Evolutionary conservation across 1,140 invertebrate species (phyloP), one percentile per base, ranked within the genome.

Genomic region (Whitmania pigra): DNA sequence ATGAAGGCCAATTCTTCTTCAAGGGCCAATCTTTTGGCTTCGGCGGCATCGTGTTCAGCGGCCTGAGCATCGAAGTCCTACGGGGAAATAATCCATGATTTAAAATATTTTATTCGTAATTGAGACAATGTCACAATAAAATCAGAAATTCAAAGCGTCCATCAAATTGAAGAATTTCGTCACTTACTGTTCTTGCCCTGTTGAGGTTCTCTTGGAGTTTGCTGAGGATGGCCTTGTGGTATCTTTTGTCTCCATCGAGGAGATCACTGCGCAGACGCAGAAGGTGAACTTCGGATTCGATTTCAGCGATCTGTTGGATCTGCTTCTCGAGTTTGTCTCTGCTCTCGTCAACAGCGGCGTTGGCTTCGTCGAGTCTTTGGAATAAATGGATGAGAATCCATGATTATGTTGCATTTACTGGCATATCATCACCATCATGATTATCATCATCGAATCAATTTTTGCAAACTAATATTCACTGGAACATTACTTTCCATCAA

Each of bases 221-320:
- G 20, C 76, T 75, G 73, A 82, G 82, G 57, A 63, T 63, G 22
- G 29, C 29, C 18, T 63, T 63, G 57, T 63, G 4, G 57, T 63
- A 63, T 31, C 29, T 63, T 20, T 63, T 63, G 72, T 82, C 82
- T 57, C 80, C 84, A 71, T 84, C 84, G 71, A 86, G 75, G 69
- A 81, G 81, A 71, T 82, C 82, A 72, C 83, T 80, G 36, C 83
- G 78, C 18, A 83, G 77, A 27, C 84, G 77, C 29, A 85, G 78
- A 79, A 85, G 80, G 76, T 83, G 82, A 57, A 85, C 77, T 76
- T 85, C 84, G 54, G 79, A 80, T 74, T 85, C 83, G 69, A 82
- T 78, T 74, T 85, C 84, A 49, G 82, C 80, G 25, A 85, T 77
- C 73, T 83, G 80, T 74, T 85, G 83, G 73, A 83, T 83, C 73